Conservation (phyloP, 2,888 invertebrate genomes). For the Drosophila affinis region DNA sequence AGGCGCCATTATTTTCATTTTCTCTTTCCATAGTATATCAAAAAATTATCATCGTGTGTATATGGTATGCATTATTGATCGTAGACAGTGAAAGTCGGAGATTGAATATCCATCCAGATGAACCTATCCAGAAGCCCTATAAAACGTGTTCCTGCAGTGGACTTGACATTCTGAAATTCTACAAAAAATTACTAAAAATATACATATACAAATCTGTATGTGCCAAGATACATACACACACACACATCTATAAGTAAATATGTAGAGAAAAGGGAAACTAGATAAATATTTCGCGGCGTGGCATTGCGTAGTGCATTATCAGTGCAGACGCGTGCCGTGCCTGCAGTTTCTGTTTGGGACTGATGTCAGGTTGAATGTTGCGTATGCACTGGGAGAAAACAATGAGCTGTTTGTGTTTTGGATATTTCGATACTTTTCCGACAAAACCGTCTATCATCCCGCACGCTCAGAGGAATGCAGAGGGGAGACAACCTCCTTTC, state of each 20-base stretch:
- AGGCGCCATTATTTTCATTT: slow-evolving; percentile 48
- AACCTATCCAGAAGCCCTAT: slow-evolving; percentile 4
- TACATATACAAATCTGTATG: slow-evolving; percentile 31
- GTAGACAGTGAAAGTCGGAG: slow-evolving; percentile 11
- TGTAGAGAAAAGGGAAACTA: slow-evolving; percentile 23
- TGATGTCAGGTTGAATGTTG: slow-evolving; percentile 15
- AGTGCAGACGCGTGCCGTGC: slow-evolving; percentile 53
- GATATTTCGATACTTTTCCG: neutral
- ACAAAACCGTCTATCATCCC: slow-evolving; percentile 26
- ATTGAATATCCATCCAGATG: slow-evolving; percentile 24
- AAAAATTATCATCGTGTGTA: slow-evolving; percentile 24
- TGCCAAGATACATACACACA: neutral
- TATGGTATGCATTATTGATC: slow-evolving; percentile 5
- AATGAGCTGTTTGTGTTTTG: no score
- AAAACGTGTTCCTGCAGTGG: slow-evolving; percentile 43
- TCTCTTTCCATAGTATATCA: slow-evolving; percentile 29
- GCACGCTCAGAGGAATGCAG: slow-evolving; percentile 15
- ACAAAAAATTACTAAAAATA: slow-evolving; percentile 58
- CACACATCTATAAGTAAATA: slow-evolving; percentile 3
- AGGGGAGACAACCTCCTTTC: neutral
- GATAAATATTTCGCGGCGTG: slow-evolving; percentile 49
- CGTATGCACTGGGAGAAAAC: slow-evolving; percentile 26
- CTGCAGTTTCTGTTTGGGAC: slow-evolving; percentile 4
- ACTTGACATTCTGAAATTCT: slow-evolving; percentile 61
- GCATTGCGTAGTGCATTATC: slow-evolving; percentile 46